These are phyloP conservation scores for Syngnathus floridae DNA, from an alignment of 2,113 vertebrate genomes.

Conservation along the genomic window DNA sequence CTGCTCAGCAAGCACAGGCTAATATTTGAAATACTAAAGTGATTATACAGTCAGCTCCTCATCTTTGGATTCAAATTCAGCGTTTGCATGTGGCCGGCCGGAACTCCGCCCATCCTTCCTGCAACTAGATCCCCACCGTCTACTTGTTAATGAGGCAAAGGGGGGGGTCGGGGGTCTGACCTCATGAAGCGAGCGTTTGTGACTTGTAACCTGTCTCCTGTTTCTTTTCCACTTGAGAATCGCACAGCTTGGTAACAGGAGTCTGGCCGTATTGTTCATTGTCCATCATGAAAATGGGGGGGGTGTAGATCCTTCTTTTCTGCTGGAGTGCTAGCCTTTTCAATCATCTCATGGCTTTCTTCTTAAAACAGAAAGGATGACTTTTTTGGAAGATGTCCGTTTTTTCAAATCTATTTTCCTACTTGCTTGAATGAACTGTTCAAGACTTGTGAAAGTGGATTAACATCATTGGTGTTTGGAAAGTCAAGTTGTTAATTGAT, in stretches of 20 bases:
- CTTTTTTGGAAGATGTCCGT: no score
- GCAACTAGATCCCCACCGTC: constrained; percentile 46
- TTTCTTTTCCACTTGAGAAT: constrained; percentile 19
- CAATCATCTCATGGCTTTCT: neutral
- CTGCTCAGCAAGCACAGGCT: constrained; percentile 8
- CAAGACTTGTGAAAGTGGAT: constrained; percentile 7
- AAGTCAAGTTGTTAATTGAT: constrained; percentile 9
- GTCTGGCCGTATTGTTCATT: constrained; percentile 60
- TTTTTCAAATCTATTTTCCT: neutral
- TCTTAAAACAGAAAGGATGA: neutral
- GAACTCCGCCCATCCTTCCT: constrained; percentile 58
- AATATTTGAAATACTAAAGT: constrained; percentile 1
- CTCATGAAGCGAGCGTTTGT: constrained; percentile 7
- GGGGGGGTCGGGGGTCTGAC: constrained; percentile 2
- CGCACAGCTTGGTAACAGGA: constrained; percentile 45
- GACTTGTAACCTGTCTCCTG: constrained; percentile 19
- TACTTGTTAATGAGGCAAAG: neutral
- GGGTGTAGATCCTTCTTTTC: neutral
- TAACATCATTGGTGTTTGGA: constrained; percentile 27
- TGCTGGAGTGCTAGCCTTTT: neutral
- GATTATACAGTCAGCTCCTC: neutral
- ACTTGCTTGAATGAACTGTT: no score
- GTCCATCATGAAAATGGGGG: constrained; percentile 21
- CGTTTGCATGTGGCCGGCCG: neutral
- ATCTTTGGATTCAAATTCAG: constrained; percentile 13